Evolutionary conservation across 2,888 invertebrate species (phyloP), one percentile per base, ranked within the genome.

Genomic region (Apamea monoglypha): DNA sequence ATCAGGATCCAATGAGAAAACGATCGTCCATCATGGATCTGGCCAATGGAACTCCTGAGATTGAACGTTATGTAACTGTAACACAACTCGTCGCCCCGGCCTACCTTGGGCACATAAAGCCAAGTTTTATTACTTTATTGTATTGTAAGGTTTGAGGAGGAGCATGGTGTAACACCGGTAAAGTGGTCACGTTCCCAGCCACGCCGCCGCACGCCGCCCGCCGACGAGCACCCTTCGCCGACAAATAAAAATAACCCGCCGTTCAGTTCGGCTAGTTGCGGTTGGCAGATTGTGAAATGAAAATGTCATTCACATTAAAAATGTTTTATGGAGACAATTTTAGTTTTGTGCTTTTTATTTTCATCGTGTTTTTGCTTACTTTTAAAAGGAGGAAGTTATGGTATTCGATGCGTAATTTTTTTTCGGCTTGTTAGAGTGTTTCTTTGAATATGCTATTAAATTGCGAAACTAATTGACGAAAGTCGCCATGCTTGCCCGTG

Each of bases 221-320:
- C 56, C 67, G 67, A 56, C 56, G 47, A 29, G 32, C 44, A 40
- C 56, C 53, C 74, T 80, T 77, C 74, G 40, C n/a, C 7, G 32
- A 63, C 80, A 61, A 76, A 85, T 83, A 77, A 83, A 85, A 85
- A 86, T 86, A 86, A 64, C 67, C 66, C 76, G 5, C 32, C 47
- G 14, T 12, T 16, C 40, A 21, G 78, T 78, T 78, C 53, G 12
- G 82, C 63, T 82, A 84, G 84, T 82, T 84, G 74, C 67, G 64
- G 66, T n/a, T 84, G 82, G 74, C 86, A 86, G 78, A 59, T 86
- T 85, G 78, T 86, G 71, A 85, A 84, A 85, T 82, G n/a, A n/a
- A n/a, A 82, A 68, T 85, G 82, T 74, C 73, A 81, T 71, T 81
- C 18, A 81, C 81, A 70, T 74, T 81, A 21, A 67, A 85, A 74